A percentile compares a stretch with the other conserved stretches of the same genome.
Conservation (phyloP, 1,140 invertebrate genomes). For the Rhyzopertha dominica region DNA sequence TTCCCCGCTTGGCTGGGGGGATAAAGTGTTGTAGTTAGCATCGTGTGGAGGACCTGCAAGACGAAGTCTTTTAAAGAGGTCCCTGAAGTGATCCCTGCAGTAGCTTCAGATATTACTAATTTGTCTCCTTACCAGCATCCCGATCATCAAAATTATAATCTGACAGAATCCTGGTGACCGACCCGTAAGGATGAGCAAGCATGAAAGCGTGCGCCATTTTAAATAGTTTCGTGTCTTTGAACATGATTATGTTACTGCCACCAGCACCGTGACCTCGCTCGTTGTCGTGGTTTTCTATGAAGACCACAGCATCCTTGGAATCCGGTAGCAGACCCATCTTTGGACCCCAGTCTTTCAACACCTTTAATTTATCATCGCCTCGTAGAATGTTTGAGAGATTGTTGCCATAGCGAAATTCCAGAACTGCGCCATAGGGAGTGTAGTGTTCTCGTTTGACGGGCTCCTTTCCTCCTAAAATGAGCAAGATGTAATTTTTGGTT, state of each 20-base stretch:
- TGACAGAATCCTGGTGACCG: conserved; percentile 71
- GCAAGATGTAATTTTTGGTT: background rate
- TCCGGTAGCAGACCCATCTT: conserved; percentile 52
- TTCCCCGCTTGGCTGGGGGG: conserved; percentile 59
- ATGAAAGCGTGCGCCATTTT: conserved; percentile 73
- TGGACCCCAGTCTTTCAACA: conserved; percentile 40
- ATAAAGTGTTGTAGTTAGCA: conserved; percentile 56
- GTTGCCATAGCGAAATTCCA: conserved; percentile 65
- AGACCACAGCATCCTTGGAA: conserved; percentile 52
- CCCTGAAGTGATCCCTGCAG: too few relatives aligned
- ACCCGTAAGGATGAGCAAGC: conserved; percentile 75
- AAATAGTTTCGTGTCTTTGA: conserved; percentile 53
- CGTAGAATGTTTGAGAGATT: conserved; percentile 53
- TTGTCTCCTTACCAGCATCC: conserved; percentile 32
- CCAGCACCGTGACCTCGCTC: conserved; percentile 49
- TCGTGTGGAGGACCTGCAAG: conserved; percentile 56
- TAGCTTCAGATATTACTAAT: too few relatives aligned
- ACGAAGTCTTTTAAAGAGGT: too few relatives aligned
- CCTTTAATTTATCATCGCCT: conserved; percentile 42
- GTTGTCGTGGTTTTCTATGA: conserved; percentile 58
- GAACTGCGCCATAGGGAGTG: conserved; percentile 58
- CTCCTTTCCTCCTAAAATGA: conserved; percentile 54
- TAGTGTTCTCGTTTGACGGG: conserved; percentile 61
- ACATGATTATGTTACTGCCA: conserved; percentile 52
- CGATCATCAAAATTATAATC: conserved; percentile 57